phyloP scores from a whole-genome alignment of 2,797 vertebrate species.

The Cryptoprocta ferox region DNA sequence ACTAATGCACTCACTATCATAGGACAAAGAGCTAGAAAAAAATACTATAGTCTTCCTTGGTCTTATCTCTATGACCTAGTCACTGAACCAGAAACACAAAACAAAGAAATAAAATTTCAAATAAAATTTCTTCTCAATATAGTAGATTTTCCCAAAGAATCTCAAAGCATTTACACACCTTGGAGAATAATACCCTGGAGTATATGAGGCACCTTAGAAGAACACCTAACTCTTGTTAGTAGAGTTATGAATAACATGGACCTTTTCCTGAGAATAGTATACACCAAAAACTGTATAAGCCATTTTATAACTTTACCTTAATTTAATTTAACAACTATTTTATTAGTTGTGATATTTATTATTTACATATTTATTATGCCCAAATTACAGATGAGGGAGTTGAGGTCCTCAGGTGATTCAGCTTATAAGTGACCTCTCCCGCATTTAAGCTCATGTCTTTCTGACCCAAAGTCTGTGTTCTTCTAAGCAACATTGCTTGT shows the following conservation, averaged over 20 bases:
- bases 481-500: neutral
- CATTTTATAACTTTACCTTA: conserved; percentile 36
- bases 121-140: conserved; percentile 59
- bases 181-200: conserved; percentile 38
- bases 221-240: conserved; percentile 11
- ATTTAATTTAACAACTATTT: conserved; percentile 24
- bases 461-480: neutral
- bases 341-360: neutral
- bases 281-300: neutral
- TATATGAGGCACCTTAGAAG: conserved; percentile 19
- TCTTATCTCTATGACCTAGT: conserved; percentile 54
- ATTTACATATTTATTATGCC: neutral
- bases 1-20: conserved; percentile 43
- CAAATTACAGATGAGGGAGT: neutral
- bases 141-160: conserved; percentile 42
- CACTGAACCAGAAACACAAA: conserved; percentile 44
- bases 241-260: conserved; percentile 59
- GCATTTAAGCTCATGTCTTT: conserved; percentile 16
- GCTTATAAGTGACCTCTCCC: neutral
- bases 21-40: conserved; percentile 49
- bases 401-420: neutral
- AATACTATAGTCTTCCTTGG: conserved; percentile 31
- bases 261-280: conserved; percentile 43
- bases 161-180: conserved; percentile 47
- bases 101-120: conserved; percentile 54